Conservation (phyloP, 2,113 vertebrate species). For the Motacilla alba region DNA sequence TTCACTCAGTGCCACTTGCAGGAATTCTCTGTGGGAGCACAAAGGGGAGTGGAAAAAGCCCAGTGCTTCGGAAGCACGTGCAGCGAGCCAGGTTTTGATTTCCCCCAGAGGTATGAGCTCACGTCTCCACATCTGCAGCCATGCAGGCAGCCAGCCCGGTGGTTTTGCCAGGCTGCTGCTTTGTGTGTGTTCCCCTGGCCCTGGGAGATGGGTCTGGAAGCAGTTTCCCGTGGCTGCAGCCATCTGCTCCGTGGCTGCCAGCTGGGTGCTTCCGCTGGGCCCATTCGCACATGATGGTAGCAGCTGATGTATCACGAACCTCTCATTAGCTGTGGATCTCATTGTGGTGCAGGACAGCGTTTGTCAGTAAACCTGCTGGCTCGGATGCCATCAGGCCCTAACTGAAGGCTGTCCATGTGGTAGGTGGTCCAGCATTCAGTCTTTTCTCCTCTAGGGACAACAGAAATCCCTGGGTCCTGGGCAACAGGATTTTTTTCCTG, state of each 20-base stretch:
- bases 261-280: neutral
- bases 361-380: neutral
- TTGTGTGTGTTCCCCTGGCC: neutral
- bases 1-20: neutral
- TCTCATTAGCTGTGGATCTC: neutral
- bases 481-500: neutral
- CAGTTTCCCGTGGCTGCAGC: neutral
- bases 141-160: neutral
- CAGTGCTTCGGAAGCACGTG: accelerated
- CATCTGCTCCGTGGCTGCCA: neutral
- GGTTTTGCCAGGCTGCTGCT: neutral
- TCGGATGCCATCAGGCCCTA: neutral
- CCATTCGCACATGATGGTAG: neutral
- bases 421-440: neutral
- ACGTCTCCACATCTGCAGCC: accelerated
- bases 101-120: neutral
- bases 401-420: accelerated
- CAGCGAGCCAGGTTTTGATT: neutral
- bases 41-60: neutral
- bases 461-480: neutral
- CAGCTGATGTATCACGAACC: neutral
- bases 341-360: neutral
- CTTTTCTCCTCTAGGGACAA: neutral
- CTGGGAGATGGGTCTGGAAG: neutral
- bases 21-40: neutral